Percentiles rank a stretch among this genome's conserved stretches.
Evolutionary conservation across 2,797 vertebrate species (phyloP).

Genomic region (Lycodopsis pacificus): DNA sequence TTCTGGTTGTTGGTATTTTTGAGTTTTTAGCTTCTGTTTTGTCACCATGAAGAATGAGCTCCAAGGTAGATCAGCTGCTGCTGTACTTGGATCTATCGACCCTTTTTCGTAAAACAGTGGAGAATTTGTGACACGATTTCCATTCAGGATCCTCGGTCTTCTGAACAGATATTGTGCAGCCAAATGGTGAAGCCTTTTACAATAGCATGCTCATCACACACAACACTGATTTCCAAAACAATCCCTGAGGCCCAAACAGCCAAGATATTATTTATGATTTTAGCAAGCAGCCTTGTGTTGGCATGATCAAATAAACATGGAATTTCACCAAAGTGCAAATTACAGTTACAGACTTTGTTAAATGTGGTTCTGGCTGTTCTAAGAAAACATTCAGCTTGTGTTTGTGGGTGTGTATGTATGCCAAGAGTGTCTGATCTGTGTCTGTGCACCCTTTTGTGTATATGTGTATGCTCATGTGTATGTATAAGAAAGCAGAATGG

Average conservation of each 20-base stretch:
- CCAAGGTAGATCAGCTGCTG: background rate
- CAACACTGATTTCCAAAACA: constrained; percentile 47
- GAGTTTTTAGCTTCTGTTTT: background rate
- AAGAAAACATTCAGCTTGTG: background rate
- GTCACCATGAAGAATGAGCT: background rate
- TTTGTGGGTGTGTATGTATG: background rate
- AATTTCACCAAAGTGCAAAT: constrained; percentile 4
- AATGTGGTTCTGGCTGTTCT: background rate
- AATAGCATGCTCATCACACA: constrained; percentile 26
- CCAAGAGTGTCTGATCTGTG: background rate
- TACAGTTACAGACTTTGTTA: background rate
- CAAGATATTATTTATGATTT: constrained; percentile 46
- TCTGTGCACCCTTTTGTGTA: background rate
- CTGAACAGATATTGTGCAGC: constrained; percentile 21
- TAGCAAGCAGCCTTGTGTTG: constrained; percentile 27
- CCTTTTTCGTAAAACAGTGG: background rate
- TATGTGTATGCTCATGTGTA: constrained; percentile 28
- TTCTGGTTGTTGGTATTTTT: background rate
- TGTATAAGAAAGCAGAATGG: constrained; percentile 36
- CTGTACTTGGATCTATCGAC: background rate
- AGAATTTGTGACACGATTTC: background rate
- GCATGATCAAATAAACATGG: constrained; percentile 29
- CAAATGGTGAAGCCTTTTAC: constrained; percentile 12
- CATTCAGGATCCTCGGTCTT: constrained; percentile 4
- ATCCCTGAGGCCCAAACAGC: constrained; percentile 32